Evolutionary conservation across 2,113 vertebrate genomes (phyloP).

Genomic region (Corydoras maculifer): DNA sequence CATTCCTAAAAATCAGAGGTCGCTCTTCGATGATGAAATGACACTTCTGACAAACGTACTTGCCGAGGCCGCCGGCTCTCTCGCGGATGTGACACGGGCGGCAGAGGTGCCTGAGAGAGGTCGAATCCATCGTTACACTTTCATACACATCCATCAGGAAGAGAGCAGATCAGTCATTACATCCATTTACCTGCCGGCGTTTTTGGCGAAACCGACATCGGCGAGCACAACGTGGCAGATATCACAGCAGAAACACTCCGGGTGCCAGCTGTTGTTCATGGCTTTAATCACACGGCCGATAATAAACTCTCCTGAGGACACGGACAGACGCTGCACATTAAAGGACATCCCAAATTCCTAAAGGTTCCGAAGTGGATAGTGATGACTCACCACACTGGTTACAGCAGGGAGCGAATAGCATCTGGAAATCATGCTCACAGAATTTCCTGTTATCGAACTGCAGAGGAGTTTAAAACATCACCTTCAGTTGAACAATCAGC

Average conservation of each 20-base stretch:
- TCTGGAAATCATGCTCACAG: conserved; percentile 98
- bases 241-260: conserved; percentile 93
- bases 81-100: conserved; percentile 92
- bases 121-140: background rate
- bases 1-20: conserved; percentile 93
- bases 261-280: conserved; percentile 99
- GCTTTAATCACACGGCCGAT: conserved; percentile 98
- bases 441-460: conserved; percentile 98
- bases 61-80: conserved; percentile 90
- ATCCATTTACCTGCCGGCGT: conserved; percentile 80
- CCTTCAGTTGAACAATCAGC: too few relatives aligned
- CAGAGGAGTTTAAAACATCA: conserved; percentile 38
- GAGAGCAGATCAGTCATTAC: background rate
- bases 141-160: background rate
- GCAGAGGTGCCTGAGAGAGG: conserved; percentile 79
- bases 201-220: conserved; percentile 96
- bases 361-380: background rate
- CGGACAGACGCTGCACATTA: background rate
- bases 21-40: conserved; percentile 93
- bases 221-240: conserved; percentile 86
- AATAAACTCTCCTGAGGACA: conserved; percentile 85
- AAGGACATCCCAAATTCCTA: background rate
- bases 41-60: conserved; percentile 97
- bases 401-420: conserved; percentile 97
- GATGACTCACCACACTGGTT: conserved; percentile 90